Base-by-base conservation (phyloP, 2,113 vertebrate species). In the Elephantulus edwardii region DNA sequence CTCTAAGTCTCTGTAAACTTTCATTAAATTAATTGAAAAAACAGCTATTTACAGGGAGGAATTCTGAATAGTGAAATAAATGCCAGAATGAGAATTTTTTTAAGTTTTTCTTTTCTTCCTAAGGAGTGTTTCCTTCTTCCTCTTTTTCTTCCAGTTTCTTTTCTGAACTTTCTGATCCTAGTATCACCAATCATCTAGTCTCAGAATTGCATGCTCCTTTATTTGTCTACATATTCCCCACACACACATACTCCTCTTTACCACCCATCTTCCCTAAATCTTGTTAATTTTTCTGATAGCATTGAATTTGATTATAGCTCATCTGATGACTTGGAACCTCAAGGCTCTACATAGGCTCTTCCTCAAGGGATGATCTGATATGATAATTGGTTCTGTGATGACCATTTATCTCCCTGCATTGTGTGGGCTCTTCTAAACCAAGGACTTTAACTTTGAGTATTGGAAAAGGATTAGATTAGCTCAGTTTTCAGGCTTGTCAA, bases 401-500 rank as follows among this genome's bases (percentile, higher is more conserved):
- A 83, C 82, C 68, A 26, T 1, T 19, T 91, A 28, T 92, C 35
- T 80, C 30, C 28, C 8, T 89, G 40, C 16, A n/a, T 92, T 60
- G 3, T 88, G 4, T 93, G 60, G 40, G 24, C 42, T 19, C 40
- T 88, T 90, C 58, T 12, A 90, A 46, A 85, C 42, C 13, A 70
- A 14, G 8, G 33, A 1, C 78, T 92, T 92, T 89, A 60, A 19
- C 33, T 93, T 84, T 56, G 76, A 88, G 26, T 74, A 58, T 52
- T 92, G 68, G n/a, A 7, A 92, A 95, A 82, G 40, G 9, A 80
- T 86, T 83, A 50, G 22, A 68, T 88, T 74, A 52, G 52, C 46
- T 56, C n/a, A 85, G 33, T 56, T 85, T 90, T 91, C 44, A 80
- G 33, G 24, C 20, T 92, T 90, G 30, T 71, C 50, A 71, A 44